Percentiles rank a stretch among this genome's conserved stretches.
phyloP scores from a whole-genome alignment of 2,797 vertebrate species.

The Mareca penelope region DNA sequence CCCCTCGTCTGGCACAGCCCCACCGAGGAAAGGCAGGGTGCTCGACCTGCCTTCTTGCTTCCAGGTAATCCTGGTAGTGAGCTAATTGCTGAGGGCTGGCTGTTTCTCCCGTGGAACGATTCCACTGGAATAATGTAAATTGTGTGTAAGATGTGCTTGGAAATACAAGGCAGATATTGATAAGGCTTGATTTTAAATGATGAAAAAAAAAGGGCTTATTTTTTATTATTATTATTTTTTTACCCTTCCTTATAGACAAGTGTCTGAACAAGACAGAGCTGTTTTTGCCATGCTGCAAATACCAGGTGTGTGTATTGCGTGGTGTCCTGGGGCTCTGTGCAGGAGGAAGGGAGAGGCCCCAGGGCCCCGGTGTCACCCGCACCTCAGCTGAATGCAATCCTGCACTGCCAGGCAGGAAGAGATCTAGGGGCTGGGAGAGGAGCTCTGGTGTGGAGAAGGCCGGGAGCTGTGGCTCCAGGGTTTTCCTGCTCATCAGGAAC shows the following conservation, averaged over 20 bases:
- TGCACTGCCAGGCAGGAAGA: neutral
- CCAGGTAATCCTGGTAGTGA: neutral
- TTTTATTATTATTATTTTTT: too few relatives aligned
- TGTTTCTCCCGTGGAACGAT: neutral
- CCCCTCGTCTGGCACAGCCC: neutral
- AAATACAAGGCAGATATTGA: neutral
- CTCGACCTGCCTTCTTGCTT: neutral
- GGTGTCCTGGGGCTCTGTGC: neutral
- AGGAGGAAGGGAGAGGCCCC: neutral
- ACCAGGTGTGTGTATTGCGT: too few relatives aligned
- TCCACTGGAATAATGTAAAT: neutral
- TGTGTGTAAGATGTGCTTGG: neutral
- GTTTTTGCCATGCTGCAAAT: neutral
- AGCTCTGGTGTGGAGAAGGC: neutral
- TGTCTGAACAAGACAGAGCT: neutral
- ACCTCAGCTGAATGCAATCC: neutral
- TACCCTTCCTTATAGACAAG: neutral
- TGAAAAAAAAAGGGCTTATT: neutral
- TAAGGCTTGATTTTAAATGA: neutral
- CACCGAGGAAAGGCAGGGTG: too few relatives aligned
- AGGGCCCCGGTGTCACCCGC: neutral
- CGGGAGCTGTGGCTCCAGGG: neutral
- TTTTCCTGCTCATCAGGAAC: neutral
- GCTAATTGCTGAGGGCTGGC: neutral
- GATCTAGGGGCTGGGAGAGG: neutral